Evolutionary conservation across 2,888 invertebrate genomes (phyloP).

Genomic region (Plusia festucae): DNA sequence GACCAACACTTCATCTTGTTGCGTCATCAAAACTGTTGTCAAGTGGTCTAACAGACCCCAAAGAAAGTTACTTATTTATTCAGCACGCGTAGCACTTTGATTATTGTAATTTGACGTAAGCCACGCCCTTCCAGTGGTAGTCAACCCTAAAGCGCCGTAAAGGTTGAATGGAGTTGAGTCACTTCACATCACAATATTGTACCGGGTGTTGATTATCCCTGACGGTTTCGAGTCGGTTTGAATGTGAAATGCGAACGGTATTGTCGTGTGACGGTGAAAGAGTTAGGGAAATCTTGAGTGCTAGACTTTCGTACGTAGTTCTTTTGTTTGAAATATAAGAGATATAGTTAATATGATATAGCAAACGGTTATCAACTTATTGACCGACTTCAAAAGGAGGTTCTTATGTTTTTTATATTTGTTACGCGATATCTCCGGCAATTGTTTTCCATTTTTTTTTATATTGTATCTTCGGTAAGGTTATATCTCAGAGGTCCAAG

Average conservation of each 20-base stretch:
- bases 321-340: neutral
- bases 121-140: slow-evolving; percentile 38
- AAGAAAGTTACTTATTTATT: slow-evolving; percentile 56
- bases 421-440: too few relatives aligned
- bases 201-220: slow-evolving; percentile 50
- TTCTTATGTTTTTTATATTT: too few relatives aligned
- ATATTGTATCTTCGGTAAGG: too few relatives aligned
- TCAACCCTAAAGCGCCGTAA: slow-evolving; percentile 36
- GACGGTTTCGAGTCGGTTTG: slow-evolving; percentile 32
- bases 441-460: too few relatives aligned
- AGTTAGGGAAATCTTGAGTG: slow-evolving; percentile 20
- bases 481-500: too few relatives aligned
- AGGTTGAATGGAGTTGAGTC: slow-evolving; percentile 47
- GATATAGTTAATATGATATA: neutral
- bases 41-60: slow-evolving; percentile 43
- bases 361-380: too few relatives aligned
- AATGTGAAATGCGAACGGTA: slow-evolving; percentile 34
- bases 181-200: slow-evolving; percentile 49
- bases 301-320: slow-evolving; percentile 18
- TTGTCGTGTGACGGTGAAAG: slow-evolving; percentile 21
- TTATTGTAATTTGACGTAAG: slow-evolving; percentile 56
- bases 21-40: slow-evolving; percentile 55
- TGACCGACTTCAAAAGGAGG: too few relatives aligned
- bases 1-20: slow-evolving; percentile 45
- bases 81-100: slow-evolving; percentile 52